Evolutionary conservation across 2,797 vertebrate species (phyloP).

Genomic region (Poecile montanus): DNA sequence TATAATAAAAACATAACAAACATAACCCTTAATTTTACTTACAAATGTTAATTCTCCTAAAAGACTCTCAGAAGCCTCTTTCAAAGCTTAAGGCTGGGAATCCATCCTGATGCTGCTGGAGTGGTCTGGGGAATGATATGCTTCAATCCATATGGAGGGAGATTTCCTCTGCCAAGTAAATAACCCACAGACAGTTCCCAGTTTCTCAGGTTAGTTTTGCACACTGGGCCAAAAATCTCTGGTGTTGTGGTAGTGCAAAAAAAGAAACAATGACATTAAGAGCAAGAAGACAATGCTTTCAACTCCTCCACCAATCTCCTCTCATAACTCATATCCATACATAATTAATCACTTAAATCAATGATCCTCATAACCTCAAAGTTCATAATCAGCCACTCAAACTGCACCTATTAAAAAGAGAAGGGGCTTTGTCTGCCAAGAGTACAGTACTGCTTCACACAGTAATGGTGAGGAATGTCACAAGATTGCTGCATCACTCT

Average conservation of each 20-base stretch:
- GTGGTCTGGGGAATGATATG: background rate
- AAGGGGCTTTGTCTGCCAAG: accelerated
- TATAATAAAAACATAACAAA: background rate
- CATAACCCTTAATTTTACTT: background rate
- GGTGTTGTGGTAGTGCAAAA: background rate
- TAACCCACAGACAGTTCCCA: background rate
- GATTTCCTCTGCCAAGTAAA: background rate
- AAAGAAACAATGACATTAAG: background rate
- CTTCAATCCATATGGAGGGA: background rate
- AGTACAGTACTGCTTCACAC: background rate
- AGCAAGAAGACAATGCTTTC: background rate
- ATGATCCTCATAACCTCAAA: background rate
- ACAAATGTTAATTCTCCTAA: background rate
- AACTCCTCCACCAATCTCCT: background rate
- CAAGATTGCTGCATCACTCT: background rate
- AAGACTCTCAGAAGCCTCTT: background rate
- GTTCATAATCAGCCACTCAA: background rate
- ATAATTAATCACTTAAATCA: background rate
- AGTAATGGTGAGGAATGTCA: background rate
- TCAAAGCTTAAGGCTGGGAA: background rate
- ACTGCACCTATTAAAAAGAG: background rate
- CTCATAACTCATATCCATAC: background rate
- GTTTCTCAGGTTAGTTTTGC: background rate
- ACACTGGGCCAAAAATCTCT: background rate
- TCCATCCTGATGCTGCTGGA: background rate